Evolutionary conservation across 2,797 vertebrate species (phyloP).

Genomic region (Atherinosoma microstoma): DNA sequence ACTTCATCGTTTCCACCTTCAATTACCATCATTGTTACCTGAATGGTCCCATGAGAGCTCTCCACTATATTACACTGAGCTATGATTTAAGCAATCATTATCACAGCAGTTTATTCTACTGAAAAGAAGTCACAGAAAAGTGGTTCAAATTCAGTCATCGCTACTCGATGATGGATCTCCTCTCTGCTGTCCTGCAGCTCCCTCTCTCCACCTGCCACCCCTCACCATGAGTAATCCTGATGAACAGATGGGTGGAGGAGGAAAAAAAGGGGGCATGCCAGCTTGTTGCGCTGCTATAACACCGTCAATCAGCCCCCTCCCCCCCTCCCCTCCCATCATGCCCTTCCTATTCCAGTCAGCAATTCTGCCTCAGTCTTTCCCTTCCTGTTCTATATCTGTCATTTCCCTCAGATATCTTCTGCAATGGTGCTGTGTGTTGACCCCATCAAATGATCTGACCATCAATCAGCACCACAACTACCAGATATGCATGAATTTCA

Average conservation of each 20-base stretch:
- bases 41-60: slow-evolving; percentile 45
- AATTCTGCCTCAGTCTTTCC: slow-evolving; percentile 10
- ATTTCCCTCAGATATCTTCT: not conserved
- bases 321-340: slow-evolving; percentile 44
- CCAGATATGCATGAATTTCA: slow-evolving; percentile 1
- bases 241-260: slow-evolving; percentile 77
- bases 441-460: not conserved
- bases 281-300: slow-evolving; percentile 62
- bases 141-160: slow-evolving; percentile 31
- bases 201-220: slow-evolving; percentile 34
- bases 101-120: slow-evolving; percentile 38
- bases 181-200: slow-evolving; percentile 32
- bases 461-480: slow-evolving; percentile 3
- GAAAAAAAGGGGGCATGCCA: slow-evolving; percentile 55
- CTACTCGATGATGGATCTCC: slow-evolving; percentile 25
- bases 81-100: slow-evolving; percentile 52
- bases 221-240: slow-evolving; percentile 68
- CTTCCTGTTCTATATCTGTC: slow-evolving; percentile 6
- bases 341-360: slow-evolving; percentile 33
- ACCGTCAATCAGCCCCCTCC: slow-evolving; percentile 57
- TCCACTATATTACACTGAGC: slow-evolving; percentile 32
- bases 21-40: slow-evolving; percentile 41
- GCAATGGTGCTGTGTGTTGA: not conserved
- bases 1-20: slow-evolving; percentile 39
- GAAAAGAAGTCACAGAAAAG: slow-evolving; percentile 31